phyloP scores from a whole-genome alignment of 2,113 vertebrate genomes.

The Sterrhoptilus dennistouni region DNA sequence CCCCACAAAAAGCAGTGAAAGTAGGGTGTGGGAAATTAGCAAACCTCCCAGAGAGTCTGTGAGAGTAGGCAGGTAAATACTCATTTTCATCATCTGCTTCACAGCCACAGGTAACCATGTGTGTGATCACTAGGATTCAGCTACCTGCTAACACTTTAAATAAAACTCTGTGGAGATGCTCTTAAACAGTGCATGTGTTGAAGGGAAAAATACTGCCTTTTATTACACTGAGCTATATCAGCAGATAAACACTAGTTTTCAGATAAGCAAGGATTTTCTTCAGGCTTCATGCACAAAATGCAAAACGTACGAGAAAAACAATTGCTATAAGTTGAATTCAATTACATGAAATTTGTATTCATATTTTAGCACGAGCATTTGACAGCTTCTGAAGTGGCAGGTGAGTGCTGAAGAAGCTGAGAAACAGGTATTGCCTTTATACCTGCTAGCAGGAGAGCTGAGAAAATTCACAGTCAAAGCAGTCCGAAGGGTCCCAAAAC shows the following conservation, averaged over 20 bases:
- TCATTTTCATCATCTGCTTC: not conserved
- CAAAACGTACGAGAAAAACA: not conserved
- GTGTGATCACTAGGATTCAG: not conserved
- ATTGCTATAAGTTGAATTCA: not conserved
- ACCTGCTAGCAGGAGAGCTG: not conserved
- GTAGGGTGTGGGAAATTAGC: not conserved
- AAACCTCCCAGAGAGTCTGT: not conserved
- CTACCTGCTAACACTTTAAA: not conserved
- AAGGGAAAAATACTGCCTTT: not conserved
- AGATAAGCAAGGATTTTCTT: not conserved
- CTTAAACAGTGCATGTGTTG: not conserved
- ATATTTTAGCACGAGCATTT: not conserved
- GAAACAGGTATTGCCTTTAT: not conserved
- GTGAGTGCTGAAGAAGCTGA: not conserved
- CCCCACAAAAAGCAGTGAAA: not conserved
- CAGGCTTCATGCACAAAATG: not conserved
- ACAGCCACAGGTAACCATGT: not conserved
- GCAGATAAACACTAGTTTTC: not conserved
- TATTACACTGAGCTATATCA: not conserved
- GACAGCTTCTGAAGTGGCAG: not conserved
- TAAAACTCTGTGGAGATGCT: not conserved
- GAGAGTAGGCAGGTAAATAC: not conserved
- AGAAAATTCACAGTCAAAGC: constrained; percentile 25
- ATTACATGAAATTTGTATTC: not conserved
- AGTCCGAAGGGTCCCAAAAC: not conserved